Evolutionary conservation across 2,888 invertebrate genomes (phyloP), one percentile per base, ranked within the genome.

Genomic region (Pterostichus madidus): DNA sequence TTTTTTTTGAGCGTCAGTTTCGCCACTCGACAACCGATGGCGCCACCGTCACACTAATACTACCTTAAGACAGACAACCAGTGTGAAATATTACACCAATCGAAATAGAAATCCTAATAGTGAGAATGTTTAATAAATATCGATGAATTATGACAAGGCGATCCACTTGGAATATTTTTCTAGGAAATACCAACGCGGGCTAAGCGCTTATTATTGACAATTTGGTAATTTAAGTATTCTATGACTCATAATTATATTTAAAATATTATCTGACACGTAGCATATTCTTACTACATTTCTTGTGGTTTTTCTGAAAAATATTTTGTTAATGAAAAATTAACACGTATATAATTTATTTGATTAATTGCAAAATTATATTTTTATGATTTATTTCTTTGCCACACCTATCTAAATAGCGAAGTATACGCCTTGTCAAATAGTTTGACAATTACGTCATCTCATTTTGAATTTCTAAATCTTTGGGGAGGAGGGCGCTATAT

Each of bases 171-270:
- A 8, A 52, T 52, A 52, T 52, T 52, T 52, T 52, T 13, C 49
- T 10, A 49, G 56, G 56, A 56, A 17, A 56, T 56, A 0, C 4
- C 56, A 49, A 49, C 49, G 49, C 49, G 49, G 39, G 5, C 52
- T n/a, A 52, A n/a, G n/a, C 39, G 39, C 39, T 59, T 61, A 56
- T 56, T 31, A 61, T 32, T 32, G 32, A 61, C 32, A 61, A 32
- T 71, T 46, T 71, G 68, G 68, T 44, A 39, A 15, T 64, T 15
- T 17, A 56, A 56, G 15, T 15, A 64, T 7, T 10, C 0, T 35
- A n/a, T 71, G 68, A 71, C 15, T 71, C 68, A 71, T 17, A 44
- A 24, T 71, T 71, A 44, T 39, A 44, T 71, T 39, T 71, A 71
- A 56, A 71, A 71, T 44, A 71, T 44, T 39, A 39, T 8, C 8